Evolutionary conservation across 2,113 vertebrate species (phyloP).

Genomic region (Pantherophis guttatus): DNA sequence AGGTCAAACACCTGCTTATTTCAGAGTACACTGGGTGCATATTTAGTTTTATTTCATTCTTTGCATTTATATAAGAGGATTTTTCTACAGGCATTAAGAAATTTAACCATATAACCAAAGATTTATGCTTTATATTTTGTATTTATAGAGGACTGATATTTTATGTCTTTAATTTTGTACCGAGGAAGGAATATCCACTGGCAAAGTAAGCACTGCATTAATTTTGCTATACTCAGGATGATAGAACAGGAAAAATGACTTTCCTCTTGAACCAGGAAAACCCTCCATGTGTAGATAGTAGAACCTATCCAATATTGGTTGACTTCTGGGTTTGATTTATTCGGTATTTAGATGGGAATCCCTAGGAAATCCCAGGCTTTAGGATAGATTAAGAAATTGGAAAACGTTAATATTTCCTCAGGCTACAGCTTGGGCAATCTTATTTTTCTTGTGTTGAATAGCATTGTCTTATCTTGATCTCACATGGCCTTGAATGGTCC

Average conservation of each 20-base stretch:
- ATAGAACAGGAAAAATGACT: background rate
- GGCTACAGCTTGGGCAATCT: background rate
- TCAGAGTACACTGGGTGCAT: background rate
- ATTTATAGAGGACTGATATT: background rate
- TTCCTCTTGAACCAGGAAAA: background rate
- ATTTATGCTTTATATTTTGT: background rate
- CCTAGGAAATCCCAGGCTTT: background rate
- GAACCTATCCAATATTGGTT: background rate
- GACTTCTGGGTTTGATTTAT: background rate
- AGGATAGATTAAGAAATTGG: background rate
- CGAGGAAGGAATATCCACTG: background rate
- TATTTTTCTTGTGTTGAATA: background rate
- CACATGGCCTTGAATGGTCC: background rate
- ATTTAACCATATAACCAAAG: background rate
- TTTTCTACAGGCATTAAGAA: background rate
- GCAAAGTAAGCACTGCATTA: background rate
- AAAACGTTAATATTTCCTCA: background rate
- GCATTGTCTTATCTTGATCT: background rate
- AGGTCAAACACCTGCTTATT: background rate
- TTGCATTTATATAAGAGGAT: background rate
- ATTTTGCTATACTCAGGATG: background rate
- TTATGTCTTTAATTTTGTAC: background rate
- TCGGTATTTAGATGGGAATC: background rate
- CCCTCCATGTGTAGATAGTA: background rate
- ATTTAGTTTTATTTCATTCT: background rate